These are phyloP conservation scores for Poecilia wingei DNA, from an alignment of 2,797 vertebrate genomes.

Conservation along the genomic window DNA sequence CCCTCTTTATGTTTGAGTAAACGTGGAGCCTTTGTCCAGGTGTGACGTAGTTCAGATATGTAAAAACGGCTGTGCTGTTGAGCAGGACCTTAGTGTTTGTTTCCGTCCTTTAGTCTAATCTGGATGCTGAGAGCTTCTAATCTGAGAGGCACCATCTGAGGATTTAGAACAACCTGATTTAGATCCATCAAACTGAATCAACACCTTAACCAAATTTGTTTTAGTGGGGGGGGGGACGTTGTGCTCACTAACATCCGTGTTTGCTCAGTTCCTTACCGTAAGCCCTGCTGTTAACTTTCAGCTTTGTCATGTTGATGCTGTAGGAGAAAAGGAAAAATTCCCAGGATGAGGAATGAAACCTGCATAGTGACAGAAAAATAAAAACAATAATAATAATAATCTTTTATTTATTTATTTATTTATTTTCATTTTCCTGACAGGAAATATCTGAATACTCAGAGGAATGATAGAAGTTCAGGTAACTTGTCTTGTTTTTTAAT, in stretches of 20 bases:
- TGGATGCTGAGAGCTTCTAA: neutral
- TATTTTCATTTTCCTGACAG: slow-evolving; percentile 25
- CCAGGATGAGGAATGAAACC: slow-evolving; percentile 8
- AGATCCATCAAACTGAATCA: neutral
- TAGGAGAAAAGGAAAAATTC: slow-evolving; percentile 1
- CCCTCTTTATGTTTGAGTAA: neutral
- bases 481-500: neutral
- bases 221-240: slow-evolving; percentile 2
- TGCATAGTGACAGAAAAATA: neutral
- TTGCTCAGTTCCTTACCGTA: slow-evolving; percentile 24
- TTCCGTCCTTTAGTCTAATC: neutral
- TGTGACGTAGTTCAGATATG: neutral
- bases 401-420: neutral
- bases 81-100: neutral
- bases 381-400: neutral
- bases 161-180: neutral
- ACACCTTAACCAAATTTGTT: slow-evolving; percentile 22
- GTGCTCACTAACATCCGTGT: slow-evolving; percentile 9
- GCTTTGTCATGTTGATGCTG: slow-evolving; percentile 16
- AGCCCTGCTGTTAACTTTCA: slow-evolving; percentile 30
- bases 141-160: neutral
- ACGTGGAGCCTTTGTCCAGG: neutral
- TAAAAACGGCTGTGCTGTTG: neutral
- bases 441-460: slow-evolving; percentile 42
- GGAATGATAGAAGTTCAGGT: slow-evolving; percentile 59